These are phyloP conservation scores for Melanotaenia parkinsoni DNA, from an alignment of 2,797 vertebrate genomes.

Conservation along the genomic window DNA sequence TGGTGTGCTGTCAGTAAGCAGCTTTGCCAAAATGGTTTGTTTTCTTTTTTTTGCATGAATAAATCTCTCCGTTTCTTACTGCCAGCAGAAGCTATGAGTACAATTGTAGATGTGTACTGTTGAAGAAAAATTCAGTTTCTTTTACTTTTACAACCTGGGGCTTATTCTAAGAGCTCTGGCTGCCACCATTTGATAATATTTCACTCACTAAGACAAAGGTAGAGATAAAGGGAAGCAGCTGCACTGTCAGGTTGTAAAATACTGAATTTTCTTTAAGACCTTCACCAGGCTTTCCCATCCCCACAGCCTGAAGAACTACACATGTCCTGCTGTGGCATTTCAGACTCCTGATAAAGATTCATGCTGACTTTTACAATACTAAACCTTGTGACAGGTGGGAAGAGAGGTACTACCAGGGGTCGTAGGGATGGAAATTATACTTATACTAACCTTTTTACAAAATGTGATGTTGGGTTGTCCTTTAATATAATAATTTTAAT, in stretches of 20 bases:
- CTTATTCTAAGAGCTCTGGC: slow-evolving; percentile 42
- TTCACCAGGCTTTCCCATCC: slow-evolving; percentile 61
- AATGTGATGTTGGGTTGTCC: slow-evolving; percentile 34
- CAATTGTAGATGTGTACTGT: slow-evolving; percentile 77
- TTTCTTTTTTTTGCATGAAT: slow-evolving; percentile 61
- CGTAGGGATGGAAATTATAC: slow-evolving; percentile 67
- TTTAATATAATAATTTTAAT: slow-evolving; percentile 33
- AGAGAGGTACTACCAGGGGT: slow-evolving; percentile 37
- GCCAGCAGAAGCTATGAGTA: slow-evolving; percentile 74
- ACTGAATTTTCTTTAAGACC: slow-evolving; percentile 64
- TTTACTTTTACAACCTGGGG: slow-evolving; percentile 52
- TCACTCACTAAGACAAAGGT: slow-evolving; percentile 46
- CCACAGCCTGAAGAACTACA: slow-evolving; percentile 60
- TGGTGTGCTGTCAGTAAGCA: slow-evolving; percentile 45
- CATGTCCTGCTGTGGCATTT: slow-evolving; percentile 33
- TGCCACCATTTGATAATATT: slow-evolving; percentile 49
- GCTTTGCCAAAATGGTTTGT: slow-evolving; percentile 51
- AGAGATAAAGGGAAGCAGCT: slow-evolving; percentile 52
- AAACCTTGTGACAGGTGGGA: slow-evolving; percentile 24
- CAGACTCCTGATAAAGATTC: slow-evolving; percentile 10
- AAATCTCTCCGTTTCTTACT: slow-evolving; percentile 78
- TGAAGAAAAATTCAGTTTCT: slow-evolving; percentile 55
- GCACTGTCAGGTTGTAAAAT: slow-evolving; percentile 60
- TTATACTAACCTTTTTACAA: slow-evolving; percentile 48
- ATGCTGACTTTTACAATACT: slow-evolving; percentile 5